Conservation (phyloP, 1,140 invertebrate species). For the Melanaphis sacchari region DNA sequence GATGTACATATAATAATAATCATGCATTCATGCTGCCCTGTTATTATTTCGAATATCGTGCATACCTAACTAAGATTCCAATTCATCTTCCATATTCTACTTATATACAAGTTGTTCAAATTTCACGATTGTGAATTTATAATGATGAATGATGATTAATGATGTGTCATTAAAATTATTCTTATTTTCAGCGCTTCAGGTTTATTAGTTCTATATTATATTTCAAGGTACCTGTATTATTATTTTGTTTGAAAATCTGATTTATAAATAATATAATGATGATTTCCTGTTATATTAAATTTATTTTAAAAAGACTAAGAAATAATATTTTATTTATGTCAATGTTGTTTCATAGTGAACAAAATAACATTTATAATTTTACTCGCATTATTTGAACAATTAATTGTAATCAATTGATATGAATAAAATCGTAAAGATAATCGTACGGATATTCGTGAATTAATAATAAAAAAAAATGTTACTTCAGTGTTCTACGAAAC, state of each 20-base stretch:
- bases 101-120: background rate
- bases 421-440: no score
- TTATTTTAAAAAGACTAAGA: background rate
- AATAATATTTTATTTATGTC: background rate
- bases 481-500: background rate
- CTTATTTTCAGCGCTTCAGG: background rate
- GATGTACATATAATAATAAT: slow-evolving; percentile 11
- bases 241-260: background rate
- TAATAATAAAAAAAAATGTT: background rate
- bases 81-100: slow-evolving; percentile 36
- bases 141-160: slow-evolving; percentile 14
- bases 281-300: background rate
- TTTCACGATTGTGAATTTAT: slow-evolving; percentile 25
- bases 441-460: background rate
- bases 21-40: background rate
- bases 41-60: slow-evolving; percentile 48
- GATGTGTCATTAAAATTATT: slow-evolving; percentile 15
- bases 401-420: background rate
- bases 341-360: background rate
- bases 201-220: background rate
- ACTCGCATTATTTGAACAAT: background rate
- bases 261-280: background rate
- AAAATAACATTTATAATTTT: background rate
- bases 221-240: background rate
- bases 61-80: background rate